Evolutionary conservation across 2,888 invertebrate species (phyloP).

Genomic region (Lasioglossum morio): DNA sequence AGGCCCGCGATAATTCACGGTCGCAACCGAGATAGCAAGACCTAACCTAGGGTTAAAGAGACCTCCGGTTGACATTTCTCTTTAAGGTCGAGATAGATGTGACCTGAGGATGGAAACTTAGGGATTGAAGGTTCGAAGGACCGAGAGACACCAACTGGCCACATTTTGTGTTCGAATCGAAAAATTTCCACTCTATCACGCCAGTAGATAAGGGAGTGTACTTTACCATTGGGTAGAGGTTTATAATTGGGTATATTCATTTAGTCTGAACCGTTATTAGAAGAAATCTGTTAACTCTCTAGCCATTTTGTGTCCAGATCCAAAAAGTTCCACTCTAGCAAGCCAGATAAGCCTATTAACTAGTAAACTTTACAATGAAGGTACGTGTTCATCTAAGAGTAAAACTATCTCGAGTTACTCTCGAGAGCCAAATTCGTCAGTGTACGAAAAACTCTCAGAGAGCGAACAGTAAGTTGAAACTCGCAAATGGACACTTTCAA

Average conservation of each 20-base stretch:
- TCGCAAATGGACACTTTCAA: too few species aligned
- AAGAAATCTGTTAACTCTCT: too few species aligned
- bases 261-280: not conserved
- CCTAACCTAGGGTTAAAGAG: constrained; percentile 19
- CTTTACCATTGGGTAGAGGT: not conserved
- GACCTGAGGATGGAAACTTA: not conserved
- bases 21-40: constrained; percentile 36
- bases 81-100: not conserved
- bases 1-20: constrained; percentile 30
- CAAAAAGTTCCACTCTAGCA: too few species aligned
- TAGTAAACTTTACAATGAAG: too few species aligned
- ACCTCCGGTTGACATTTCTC: not conserved
- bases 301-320: too few species aligned
- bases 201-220: not conserved
- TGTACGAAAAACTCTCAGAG: too few species aligned
- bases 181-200: not conserved
- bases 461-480: too few species aligned
- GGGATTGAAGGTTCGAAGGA: not conserved
- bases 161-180: not conserved
- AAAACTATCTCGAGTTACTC: too few species aligned
- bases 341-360: too few species aligned
- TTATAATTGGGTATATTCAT: too few species aligned
- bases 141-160: not conserved
- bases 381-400: too few species aligned
- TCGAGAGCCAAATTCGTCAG: too few species aligned